Evolutionary conservation across 2,888 invertebrate species (phyloP), one percentile per base, ranked within the genome.

Genomic region (Timandra comae): DNA sequence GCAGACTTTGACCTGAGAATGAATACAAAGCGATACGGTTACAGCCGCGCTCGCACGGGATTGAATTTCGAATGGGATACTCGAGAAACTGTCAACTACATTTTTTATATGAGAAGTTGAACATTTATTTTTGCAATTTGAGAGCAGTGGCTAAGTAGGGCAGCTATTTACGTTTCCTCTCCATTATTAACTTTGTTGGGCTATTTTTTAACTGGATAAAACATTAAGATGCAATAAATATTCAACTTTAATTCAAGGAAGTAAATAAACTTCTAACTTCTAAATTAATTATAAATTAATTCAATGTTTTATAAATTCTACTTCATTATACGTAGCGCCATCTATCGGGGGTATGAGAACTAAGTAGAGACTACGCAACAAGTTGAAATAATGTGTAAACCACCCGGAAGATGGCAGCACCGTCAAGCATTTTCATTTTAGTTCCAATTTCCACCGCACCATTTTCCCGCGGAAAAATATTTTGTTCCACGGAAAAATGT

Each of bases 61-160:
- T n/a, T n/a, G n/a, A n/a, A n/a, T n/a, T n/a, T n/a, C n/a, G n/a
- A n/a, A n/a, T n/a, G n/a, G n/a, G n/a, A n/a, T n/a, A n/a, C n/a
- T n/a, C n/a, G n/a, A n/a, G n/a, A n/a, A n/a, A n/a, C n/a, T 9
- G 22, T 9, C 22, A 16, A 21, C 52, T 53, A 52, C 50, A 58
- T 60, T 66, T n/a, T n/a, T n/a, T n/a, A n/a, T n/a, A 68, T 67
- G 63, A 49, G 49, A 56, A 62, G 70, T 72, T 70, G 59, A 69
- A 71, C 9, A 22, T 22, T 22, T 22, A 9, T 22, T 22, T 9
- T 22, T 22, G 9, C 8, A 22, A 7, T 8, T 22, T 22, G 3
- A 22, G 22, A 6, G n/a, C 20, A 7, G 8, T 23, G n/a, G 29
- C 16, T 12, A 44, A n/a, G 48, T 20, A 1, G 12, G 35, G 38